Conservation (phyloP, 2,113 vertebrate genomes). For the Mesembrinibis cayennensis region DNA sequence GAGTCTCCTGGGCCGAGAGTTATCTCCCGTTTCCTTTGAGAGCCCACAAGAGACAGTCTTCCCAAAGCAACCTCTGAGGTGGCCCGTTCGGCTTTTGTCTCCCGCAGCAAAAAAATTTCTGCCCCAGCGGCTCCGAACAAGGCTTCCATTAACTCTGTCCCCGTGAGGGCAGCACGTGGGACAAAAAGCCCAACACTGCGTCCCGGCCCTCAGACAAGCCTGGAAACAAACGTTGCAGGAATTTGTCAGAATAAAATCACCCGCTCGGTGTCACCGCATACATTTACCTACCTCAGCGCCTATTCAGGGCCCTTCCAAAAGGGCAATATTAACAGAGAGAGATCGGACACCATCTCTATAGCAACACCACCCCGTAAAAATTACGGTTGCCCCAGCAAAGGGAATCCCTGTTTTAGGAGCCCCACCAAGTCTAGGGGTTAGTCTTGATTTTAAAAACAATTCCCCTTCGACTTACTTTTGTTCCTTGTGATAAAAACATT, state of each 20-base stretch:
- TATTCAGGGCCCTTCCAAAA: slow-evolving; percentile 81
- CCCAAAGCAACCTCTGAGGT: slow-evolving; percentile 81
- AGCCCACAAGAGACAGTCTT: slow-evolving; percentile 75
- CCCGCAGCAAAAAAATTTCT: slow-evolving; percentile 86
- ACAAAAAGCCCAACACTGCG: slow-evolving; percentile 90
- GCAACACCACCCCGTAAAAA: slow-evolving; percentile 78
- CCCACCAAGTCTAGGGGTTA: not conserved
- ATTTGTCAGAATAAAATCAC: slow-evolving; percentile 96
- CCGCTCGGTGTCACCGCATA: slow-evolving; percentile 97
- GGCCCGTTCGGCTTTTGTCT: slow-evolving; percentile 87
- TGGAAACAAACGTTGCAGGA: slow-evolving; percentile 95
- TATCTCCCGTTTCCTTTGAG: slow-evolving; percentile 80
- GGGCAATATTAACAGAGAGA: slow-evolving; percentile 81
- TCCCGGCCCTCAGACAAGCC: slow-evolving; percentile 95
- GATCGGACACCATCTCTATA: slow-evolving; percentile 84
- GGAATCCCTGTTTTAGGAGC: slow-evolving; percentile 32
- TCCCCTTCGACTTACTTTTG: slow-evolving; percentile 12
- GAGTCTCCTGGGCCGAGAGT: slow-evolving; percentile 59
- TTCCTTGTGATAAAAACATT: slow-evolving; percentile 65
- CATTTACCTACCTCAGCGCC: slow-evolving; percentile 98
- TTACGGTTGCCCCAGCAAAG: slow-evolving; percentile 65
- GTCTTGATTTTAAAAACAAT: not conserved
- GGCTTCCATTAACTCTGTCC: slow-evolving; percentile 95
- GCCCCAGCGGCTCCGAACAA: slow-evolving; percentile 90
- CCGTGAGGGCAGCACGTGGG: slow-evolving; percentile 84